Percentiles rank a stretch among this genome's conserved stretches.
phyloP scores from a whole-genome alignment of 1,140 invertebrate genomes.

The Aricia agestis region DNA sequence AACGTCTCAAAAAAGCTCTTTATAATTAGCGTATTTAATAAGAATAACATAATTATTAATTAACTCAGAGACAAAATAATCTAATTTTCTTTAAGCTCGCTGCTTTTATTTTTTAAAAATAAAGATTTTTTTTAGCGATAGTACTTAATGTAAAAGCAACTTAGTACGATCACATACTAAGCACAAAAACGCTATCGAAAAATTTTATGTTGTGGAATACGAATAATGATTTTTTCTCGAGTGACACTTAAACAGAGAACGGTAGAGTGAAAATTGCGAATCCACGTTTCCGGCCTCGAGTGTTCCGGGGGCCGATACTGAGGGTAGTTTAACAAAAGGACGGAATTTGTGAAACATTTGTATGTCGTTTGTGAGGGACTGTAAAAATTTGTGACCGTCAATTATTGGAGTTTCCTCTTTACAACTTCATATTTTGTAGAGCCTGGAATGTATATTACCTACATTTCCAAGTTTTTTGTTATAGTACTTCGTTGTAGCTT shows the following conservation, averaged over 20 bases:
- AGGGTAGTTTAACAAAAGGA: not conserved
- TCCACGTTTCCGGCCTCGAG: not conserved
- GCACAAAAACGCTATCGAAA: too few species aligned
- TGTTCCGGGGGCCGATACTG: not conserved
- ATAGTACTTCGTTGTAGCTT: too few species aligned
- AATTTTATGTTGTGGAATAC: not conserved
- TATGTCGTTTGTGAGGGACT: not conserved
- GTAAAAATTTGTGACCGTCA: not conserved
- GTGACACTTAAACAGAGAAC: constrained; percentile 3
- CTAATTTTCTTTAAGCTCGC: not conserved
- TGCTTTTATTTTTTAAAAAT: not conserved
- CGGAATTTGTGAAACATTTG: not conserved
- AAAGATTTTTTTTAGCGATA: not conserved
- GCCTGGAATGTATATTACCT: too few species aligned
- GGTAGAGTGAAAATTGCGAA: constrained; percentile 14
- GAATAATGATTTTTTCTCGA: constrained; percentile 9
- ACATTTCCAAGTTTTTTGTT: too few species aligned
- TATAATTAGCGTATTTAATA: not conserved
- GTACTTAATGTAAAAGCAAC: not conserved
- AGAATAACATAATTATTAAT: too few species aligned
- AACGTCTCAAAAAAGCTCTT: not conserved
- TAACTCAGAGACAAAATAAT: not conserved
- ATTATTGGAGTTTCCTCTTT: not conserved
- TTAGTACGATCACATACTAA: too few species aligned
- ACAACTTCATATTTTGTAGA: not conserved